Conservation (phyloP, 2,888 invertebrate species). For the Dione vanillae region DNA sequence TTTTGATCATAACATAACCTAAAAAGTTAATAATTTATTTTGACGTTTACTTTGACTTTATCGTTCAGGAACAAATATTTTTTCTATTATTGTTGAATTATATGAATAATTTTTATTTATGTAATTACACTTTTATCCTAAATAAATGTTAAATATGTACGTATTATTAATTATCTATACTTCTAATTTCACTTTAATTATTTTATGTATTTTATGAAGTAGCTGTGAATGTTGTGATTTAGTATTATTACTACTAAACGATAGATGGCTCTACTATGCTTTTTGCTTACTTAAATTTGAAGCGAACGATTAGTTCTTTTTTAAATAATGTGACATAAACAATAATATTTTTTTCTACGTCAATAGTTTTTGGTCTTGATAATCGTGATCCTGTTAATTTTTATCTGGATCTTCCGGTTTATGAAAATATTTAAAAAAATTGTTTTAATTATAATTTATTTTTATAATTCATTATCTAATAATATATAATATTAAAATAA, state of each 20-base stretch:
- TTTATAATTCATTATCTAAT: not conserved
- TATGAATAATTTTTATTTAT: too few species aligned
- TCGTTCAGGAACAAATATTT: constrained; percentile 1
- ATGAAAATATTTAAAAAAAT: not conserved
- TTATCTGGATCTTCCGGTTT: too few species aligned
- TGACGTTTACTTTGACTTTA: constrained; percentile 29
- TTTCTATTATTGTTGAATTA: not conserved
- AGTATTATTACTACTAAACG: constrained; percentile 8
- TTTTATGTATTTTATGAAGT: not conserved
- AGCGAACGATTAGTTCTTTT: not conserved
- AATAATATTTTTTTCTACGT: too few species aligned
- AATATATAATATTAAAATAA: not conserved
- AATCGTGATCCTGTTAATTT: too few species aligned
- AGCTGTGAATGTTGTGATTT: not conserved
- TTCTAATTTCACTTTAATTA: not conserved
- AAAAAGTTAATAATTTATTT: constrained; percentile 23
- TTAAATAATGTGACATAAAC: not conserved
- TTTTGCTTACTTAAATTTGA: not conserved
- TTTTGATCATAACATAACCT: constrained; percentile 46
- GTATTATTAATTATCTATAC: too few species aligned
- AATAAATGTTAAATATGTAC: not conserved
- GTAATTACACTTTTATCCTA: not conserved
- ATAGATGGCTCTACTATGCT: constrained; percentile 25
- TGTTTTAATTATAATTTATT: too few species aligned
- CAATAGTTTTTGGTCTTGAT: too few species aligned